Base-by-base conservation (phyloP, 1,140 invertebrate species). In the Coboldia fuscipes region DNA sequence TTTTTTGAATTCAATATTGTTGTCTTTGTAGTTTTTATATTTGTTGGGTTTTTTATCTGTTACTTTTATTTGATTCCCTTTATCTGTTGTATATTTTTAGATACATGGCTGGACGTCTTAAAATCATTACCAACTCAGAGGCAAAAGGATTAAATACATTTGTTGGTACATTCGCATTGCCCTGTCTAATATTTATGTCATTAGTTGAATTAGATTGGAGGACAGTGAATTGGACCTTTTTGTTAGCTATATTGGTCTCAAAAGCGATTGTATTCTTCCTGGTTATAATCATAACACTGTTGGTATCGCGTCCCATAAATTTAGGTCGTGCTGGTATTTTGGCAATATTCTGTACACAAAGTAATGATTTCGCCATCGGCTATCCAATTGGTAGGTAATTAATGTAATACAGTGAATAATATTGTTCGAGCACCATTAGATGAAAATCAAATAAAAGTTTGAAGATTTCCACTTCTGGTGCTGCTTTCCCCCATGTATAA, bases 321-420 rank as follows among this genome's bases (percentile, higher is more conserved):
- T 66, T 78, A 37, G 83, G 80, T 10, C 69, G 75, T 45, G 82
- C 84, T 34, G 90, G 86, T 12, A 61, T 96, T 15, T 89, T 82
- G 66, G 83, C 82, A 16, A 96, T 97, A 44, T 94, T 96, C 55
- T 82, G 79, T 30, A 96, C 90, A 0, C 89, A 96, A 51, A 92
- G 85, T 50, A 97, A 97, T 68, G 92, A 97, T 58, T 96, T 97
- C 66, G 92, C 92, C 30, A 71, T 97, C 42, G 90, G 90, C 37
- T 93, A 83, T 61, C 90, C 92, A 3, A 92, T 96, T 47, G 72
- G 85, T 90, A 67, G 75, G 71, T 65, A 39, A 22, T 33, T 35
- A n/a, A 15, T 36, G 26, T 13, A 33, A 18, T 36, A n/a, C n/a
- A n/a, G n/a, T n/a, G n/a, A n/a, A n/a, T 37, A 30, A 22, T 10